Base-by-base conservation (phyloP, 2,113 vertebrate species). In the Colistium nudipinnis region DNA sequence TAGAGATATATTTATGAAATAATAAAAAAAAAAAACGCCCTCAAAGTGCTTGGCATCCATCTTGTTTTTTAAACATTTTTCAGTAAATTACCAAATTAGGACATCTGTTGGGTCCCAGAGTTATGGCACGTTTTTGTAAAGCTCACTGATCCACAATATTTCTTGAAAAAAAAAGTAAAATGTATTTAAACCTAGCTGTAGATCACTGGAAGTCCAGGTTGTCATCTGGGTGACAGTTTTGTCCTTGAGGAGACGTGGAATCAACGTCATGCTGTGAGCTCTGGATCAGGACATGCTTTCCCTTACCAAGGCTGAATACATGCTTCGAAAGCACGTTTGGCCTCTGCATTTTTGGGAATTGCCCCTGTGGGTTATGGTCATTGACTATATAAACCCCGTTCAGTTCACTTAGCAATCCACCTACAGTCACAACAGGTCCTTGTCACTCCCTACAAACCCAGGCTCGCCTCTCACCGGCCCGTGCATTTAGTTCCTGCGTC, bases 231-330 rank as follows among this genome's bases (percentile, higher is more conserved):
- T 60, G 66, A 70, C 27, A 48, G 20, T 70, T 80, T 65, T 41
- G 84, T 70, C 90, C 91, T 92, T 92, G 89, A 80, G 38, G 54
- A 53, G 59, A 65, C 51, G 56, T 71, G 6, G 14, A 31, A 74
- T 62, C 48, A 62, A n/a, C 64, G 45, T 63, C 17, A 16, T 17
- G 28, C 30, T 49, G n/a, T n/a, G 62, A 81, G 61, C 74, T 70
- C 33, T 3, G 67, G 91, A 83, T 88, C 89, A 89, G 92, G 67
- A 93, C 92, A 85, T 87, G 24, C 85, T 87, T 91, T 87, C 90
- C 73, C 14, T 75, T 39, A 51, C 24, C 91, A 93, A 93, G 92
- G 92, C 69, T 74, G 48, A 85, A 71, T 36, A 44, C 48, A 65
- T 79, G 20, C 74, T 45, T 35, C 7, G 4, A 56, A n/a, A 6